These are phyloP conservation scores for Pseudococcus jackbeardsleyi DNA, from an alignment of 2,888 invertebrate genomes.

Conservation along the genomic window DNA sequence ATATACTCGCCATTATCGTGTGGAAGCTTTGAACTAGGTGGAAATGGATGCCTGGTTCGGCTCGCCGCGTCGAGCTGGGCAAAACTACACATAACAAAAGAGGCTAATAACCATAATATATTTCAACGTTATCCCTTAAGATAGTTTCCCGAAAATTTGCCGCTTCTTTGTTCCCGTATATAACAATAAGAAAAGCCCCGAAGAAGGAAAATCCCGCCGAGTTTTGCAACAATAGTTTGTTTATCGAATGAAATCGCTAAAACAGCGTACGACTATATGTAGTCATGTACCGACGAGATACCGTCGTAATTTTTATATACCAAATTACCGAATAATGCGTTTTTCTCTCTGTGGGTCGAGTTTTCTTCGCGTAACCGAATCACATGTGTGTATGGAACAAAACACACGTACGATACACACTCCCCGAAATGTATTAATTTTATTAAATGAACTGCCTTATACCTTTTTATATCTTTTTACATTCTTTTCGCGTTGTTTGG, in stretches of 20 bases:
- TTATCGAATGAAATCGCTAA: slow-evolving; percentile 54
- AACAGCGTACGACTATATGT: slow-evolving; percentile 46
- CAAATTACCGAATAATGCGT: slow-evolving; percentile 48
- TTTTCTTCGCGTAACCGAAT: not conserved
- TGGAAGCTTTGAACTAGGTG: slow-evolving; percentile 29
- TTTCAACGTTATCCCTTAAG: slow-evolving; percentile 57
- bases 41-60: slow-evolving; percentile 54
- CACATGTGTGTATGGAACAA: not conserved
- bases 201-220: slow-evolving; percentile 55
- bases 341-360: not conserved
- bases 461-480: slow-evolving; percentile 13
- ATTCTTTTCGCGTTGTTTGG: too few relatives aligned
- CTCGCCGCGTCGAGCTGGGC: not conserved
- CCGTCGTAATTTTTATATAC: slow-evolving; percentile 48
- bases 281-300: slow-evolving; percentile 37
- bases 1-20: not conserved
- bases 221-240: slow-evolving; percentile 55
- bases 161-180: slow-evolving; percentile 57
- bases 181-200: slow-evolving; percentile 55
- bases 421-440: slow-evolving; percentile 16
- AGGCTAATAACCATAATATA: slow-evolving; percentile 62
- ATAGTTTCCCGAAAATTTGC: slow-evolving; percentile 62
- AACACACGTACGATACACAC: not conserved
- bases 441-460: slow-evolving; percentile 33
- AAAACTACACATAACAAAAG: slow-evolving; percentile 58